These are phyloP conservation scores for Sceliomorpha sp. DNA, from an alignment of 2,888 invertebrate genomes.

Conservation along the genomic window DNA sequence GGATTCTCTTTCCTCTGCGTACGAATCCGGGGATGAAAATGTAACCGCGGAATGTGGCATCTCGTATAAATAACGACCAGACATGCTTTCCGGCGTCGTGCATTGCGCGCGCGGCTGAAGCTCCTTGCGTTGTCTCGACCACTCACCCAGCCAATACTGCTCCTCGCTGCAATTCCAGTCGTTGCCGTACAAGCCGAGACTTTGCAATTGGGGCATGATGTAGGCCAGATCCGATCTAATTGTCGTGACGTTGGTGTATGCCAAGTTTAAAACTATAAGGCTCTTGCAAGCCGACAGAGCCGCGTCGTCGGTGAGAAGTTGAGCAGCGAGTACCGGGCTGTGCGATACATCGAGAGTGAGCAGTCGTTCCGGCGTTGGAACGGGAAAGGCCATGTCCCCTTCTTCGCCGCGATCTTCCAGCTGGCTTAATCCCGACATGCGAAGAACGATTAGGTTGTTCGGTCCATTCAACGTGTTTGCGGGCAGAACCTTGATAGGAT, in stretches of 20 bases:
- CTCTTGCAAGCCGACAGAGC: slow-evolving; percentile 87
- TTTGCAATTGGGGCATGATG: slow-evolving; percentile 86
- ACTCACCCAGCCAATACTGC: slow-evolving; percentile 85
- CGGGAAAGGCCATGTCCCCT: slow-evolving; percentile 85
- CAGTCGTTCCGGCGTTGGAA: slow-evolving; percentile 86
- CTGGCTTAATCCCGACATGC: slow-evolving; percentile 85
- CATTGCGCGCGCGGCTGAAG: slow-evolving; percentile 69
- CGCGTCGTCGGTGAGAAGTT: slow-evolving; percentile 87
- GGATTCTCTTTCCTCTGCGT: neutral
- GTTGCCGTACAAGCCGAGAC: slow-evolving; percentile 86
- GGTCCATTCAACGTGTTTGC: slow-evolving; percentile 86
- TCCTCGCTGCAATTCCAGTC: slow-evolving; percentile 85
- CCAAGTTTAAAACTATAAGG: slow-evolving; percentile 86
- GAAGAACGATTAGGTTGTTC: slow-evolving; percentile 84
- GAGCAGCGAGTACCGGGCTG: slow-evolving; percentile 87
- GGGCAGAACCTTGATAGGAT: slow-evolving; percentile 86
- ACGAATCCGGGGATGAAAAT: neutral
- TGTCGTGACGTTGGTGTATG: slow-evolving; percentile 83
- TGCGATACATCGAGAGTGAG: slow-evolving; percentile 88
- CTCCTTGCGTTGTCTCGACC: slow-evolving; percentile 83
- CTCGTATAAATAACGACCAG: slow-evolving; percentile 64
- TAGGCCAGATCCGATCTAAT: slow-evolving; percentile 86
- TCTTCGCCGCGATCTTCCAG: slow-evolving; percentile 80
- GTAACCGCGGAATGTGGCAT: slow-evolving; percentile 61
- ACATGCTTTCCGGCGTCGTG: slow-evolving; percentile 56